Evolutionary conservation across 2,888 invertebrate species (phyloP), one percentile per base, ranked within the genome.

Genomic region (Thalpophila matura): DNA sequence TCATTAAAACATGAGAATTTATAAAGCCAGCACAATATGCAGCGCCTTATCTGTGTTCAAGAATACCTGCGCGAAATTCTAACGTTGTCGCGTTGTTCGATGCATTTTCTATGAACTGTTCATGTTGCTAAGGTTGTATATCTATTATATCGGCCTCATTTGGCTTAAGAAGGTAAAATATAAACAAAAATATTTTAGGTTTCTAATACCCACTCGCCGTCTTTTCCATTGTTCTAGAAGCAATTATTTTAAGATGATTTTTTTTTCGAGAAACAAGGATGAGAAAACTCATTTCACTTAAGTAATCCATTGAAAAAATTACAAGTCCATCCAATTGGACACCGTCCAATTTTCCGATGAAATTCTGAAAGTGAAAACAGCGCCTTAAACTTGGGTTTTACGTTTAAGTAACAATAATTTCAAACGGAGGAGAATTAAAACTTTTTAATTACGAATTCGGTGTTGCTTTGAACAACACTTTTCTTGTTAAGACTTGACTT

Each of bases 401-500:
- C 43, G 49, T n/a, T 22, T 29, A 29, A 10, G 29, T 42, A 56
- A 56, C 45, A 46, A 73, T 43, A 27, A 53, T 61, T 50, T 47
- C 18, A 64, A 56, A 56, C 40, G 60, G 20, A 47, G 46, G 31
- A 45, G 49, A 42, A 59, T 47, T 47, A 6, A 59, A 75, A 75
- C 64, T 69, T 75, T 77, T 63, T 64, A 61, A 77, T 75, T 64
- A 64, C 58, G 27, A 56, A 46, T 74, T 69, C 46, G 40, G 38
- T 53, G 40, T 56, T 74, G 27, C 58, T 74, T 74, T 61, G 55
- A 37, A 50, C 50, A 62, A 45, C 51, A 54, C 40, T 63, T 60
- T 24, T n/a, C 12, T 53, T 57, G 55, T 38, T 63, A 64, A 49
- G 50, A 42, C 66, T 60, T 53, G 51, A 53, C 56, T 76, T 47